Base-by-base conservation (phyloP, 53 echinoderm and acorn worm species). In the Holothuria leucospilota region DNA sequence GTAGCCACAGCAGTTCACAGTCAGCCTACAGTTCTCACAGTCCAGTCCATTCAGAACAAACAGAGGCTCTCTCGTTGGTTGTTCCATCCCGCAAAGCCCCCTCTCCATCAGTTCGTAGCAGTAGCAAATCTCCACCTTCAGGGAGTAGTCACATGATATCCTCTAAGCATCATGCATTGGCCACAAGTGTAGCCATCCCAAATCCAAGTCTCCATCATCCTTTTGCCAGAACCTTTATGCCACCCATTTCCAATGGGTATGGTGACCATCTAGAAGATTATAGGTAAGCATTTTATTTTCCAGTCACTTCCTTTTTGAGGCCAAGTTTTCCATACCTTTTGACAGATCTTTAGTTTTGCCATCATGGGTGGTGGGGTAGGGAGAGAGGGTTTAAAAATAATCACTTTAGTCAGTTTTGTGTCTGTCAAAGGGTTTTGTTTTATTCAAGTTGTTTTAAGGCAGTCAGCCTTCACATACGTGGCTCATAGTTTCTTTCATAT, bases 121-220 rank as follows among this genome's bases (percentile, higher is more conserved):
- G 69, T n/a, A 83, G 78, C 40, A 62, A 70, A 29, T 70, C 85
- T 23, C 86, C 86, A 8, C 62, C 67, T 24, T 78, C 64, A 10
- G 77, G 85, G 10, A 39, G 70, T 70, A 27, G 38, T 79, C 65
- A 63, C 39, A 64, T 71, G 58, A 63, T 59, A 46, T 61, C 52
- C 59, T 61, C 63, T 63, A 30, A 68, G 87, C 77, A 14, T 84
- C 59, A 60, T 75, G 23, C 66, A 77, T 77, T 98, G 88, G 95
- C 98, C 85, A 98, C 98, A 64, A 93, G 91, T 5, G 98, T 98
- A 6, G 98, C 98, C 72, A 95, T 98, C 69, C 98, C 98, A 62
- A 98, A 98, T 78, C 98, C 98, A n/a, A 95, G 93, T 66, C 90
- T 98, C 51, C 93, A 98, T 58, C 94, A 82, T 30, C 92, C 94